A percentile compares a stretch with the other conserved stretches of the same genome.
Conservation (phyloP, 2,888 invertebrate species). For the Euproctis similis region DNA sequence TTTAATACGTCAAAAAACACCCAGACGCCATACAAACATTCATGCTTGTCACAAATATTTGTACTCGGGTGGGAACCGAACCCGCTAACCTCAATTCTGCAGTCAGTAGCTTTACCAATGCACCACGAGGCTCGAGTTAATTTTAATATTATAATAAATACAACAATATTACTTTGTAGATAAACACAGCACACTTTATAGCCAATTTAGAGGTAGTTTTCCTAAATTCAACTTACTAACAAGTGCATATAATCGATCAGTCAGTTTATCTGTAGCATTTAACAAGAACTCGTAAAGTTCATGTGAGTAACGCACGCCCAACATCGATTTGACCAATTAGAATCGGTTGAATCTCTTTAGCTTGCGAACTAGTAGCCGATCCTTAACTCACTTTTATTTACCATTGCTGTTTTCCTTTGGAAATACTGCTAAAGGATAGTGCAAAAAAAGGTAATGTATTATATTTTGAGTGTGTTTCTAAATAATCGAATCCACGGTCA, state of each 20-base stretch:
- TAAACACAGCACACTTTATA: conserved; percentile 21
- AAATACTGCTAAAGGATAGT: too few relatives aligned
- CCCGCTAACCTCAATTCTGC: too few relatives aligned
- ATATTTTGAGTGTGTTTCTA: not conserved
- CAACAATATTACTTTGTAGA: conserved; percentile 28
- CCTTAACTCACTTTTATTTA: conserved; percentile 2
- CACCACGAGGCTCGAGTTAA: too few relatives aligned
- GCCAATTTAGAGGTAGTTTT: conserved; percentile 25
- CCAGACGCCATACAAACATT: too few relatives aligned
- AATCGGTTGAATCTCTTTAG: conserved; percentile 33
- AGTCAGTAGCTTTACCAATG: too few relatives aligned
- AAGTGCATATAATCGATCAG: conserved; percentile 36
- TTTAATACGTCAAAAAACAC: too few relatives aligned
- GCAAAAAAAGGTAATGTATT: too few relatives aligned
- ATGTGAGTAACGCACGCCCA: conserved; percentile 41
- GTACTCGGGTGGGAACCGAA: too few relatives aligned
- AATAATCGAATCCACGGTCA: not conserved
- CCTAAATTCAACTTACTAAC: conserved; percentile 32
- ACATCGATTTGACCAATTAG: conserved; percentile 60
- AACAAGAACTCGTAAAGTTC: conserved; percentile 46
- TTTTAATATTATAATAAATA: conserved; percentile 12
- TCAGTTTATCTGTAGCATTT: conserved; percentile 29
- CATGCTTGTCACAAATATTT: too few relatives aligned
- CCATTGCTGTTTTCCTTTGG: conserved; percentile 6
- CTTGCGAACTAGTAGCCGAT: conserved; percentile 11